These are phyloP conservation scores for Cliona cf. orientalis DNA, from an alignment of 37 sponge, comb jelly and placozoan genomes.

Conservation along the genomic window DNA sequence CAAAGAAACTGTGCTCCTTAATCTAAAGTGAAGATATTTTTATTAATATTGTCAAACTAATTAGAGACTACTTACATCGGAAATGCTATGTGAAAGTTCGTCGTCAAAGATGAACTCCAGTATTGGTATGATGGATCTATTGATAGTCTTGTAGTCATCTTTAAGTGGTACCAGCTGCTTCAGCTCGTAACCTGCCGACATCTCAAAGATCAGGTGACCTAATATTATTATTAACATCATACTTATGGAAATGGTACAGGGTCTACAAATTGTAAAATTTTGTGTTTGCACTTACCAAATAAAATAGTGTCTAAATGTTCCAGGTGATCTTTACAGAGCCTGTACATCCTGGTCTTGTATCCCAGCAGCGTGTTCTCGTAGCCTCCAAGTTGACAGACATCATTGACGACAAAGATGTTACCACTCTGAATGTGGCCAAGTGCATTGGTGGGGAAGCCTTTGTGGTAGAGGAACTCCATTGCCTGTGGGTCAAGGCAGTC, in stretches of 20 bases:
- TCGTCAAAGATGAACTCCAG: too few species aligned
- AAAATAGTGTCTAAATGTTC: conserved; percentile 16
- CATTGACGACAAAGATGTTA: conserved; percentile 42
- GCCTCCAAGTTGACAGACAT: conserved; percentile 32
- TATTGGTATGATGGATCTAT: too few species aligned
- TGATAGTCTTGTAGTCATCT: conserved; percentile 7
- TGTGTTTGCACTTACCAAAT: too few species aligned
- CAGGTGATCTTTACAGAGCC: not conserved
- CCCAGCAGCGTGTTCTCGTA: conserved; percentile 58
- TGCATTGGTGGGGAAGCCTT: conserved; percentile 55
- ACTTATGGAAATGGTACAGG: too few species aligned
- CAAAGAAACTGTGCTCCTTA: too few species aligned
- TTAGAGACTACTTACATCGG: too few species aligned
- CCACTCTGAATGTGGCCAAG: conserved; percentile 52
- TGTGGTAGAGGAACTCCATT: conserved; percentile 20
- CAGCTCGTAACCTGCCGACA: conserved; percentile 49
- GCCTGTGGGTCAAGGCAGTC: conserved; percentile 45
- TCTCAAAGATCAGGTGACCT: conserved; percentile 62
- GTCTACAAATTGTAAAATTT: too few species aligned
- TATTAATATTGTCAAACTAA: too few species aligned
- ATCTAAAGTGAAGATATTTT: too few species aligned
- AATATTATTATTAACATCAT: too few species aligned
- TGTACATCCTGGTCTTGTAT: conserved; percentile 33
- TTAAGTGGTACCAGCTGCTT: conserved; percentile 9
- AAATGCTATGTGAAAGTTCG: too few species aligned